Base-by-base conservation (phyloP, 2,797 vertebrate species). In the Luscinia luscinia region DNA sequence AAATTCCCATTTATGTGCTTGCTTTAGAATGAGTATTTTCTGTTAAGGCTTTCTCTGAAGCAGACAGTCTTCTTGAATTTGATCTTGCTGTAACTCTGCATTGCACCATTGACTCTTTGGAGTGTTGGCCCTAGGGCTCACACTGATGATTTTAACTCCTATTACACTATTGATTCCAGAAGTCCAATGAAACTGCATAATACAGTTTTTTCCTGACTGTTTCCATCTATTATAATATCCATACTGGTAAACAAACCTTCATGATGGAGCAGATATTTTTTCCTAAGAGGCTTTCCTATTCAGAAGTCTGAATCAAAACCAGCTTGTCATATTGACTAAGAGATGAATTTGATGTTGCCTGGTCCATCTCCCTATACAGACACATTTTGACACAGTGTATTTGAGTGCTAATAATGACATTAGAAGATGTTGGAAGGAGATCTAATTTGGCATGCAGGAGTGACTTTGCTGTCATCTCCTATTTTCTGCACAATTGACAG, bases 321-420 rank as follows among this genome's bases (percentile, higher is more conserved):
- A 94, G 94, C 93, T 96, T 97, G 96, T 97, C 97, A 96, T 96
- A 94, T 95, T 95, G 95, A 96, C 97, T 97, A 91, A 95, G 95
- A 96, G 97, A 95, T 92, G 96, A 95, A 95, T 94, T 94, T 91
- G 62, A 93, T 95, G 96, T 97, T 95, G 93, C 93, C 95, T 70
- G 78, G 97, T 97, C 97, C 97, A 94, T 97, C 97, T 97, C 94
- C 95, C 94, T 96, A 89, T 92, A 91, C 95, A 97, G 97, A 97
- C 97, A 96, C 96, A 91, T 98, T 98, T 97, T 98, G 98, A 97
- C 97, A 97, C 96, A 97, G 97, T 96, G 97, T 97, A 97, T 98
- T 97, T 98, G 98, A 98, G 97, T 98, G 97, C 98, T 98, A 98
- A 98, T 98, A 98, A 98, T 98, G 98, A 98, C 98, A 98, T 98